A percentile compares a stretch with the other conserved stretches of the same genome.
phyloP scores from a whole-genome alignment of 2,797 vertebrate species.

The Onychomys arenicola region DNA sequence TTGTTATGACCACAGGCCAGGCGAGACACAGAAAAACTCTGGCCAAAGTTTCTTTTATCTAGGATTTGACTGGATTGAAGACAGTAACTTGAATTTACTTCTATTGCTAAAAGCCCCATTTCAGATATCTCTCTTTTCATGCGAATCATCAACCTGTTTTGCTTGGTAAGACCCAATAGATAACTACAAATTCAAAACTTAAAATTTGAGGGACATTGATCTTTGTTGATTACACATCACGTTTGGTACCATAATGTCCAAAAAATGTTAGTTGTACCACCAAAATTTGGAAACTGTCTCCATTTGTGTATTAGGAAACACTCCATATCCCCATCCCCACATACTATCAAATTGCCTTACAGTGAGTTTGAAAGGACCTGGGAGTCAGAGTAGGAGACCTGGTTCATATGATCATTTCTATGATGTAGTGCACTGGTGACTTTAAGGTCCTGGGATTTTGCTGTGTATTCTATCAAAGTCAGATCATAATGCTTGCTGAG shows the following conservation, averaged over 20 bases:
- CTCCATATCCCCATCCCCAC: not conserved
- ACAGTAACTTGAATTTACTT: constrained; percentile 37
- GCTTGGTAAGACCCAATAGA: not conserved
- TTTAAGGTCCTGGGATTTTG: not conserved
- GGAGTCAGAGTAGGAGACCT: not conserved
- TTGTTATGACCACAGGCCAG: no score
- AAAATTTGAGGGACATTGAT: not conserved
- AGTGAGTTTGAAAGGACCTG: not conserved
- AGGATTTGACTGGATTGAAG: constrained; percentile 32
- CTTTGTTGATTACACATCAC: not conserved
- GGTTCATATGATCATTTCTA: constrained; percentile 13
- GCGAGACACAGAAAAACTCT: no score
- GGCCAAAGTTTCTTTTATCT: not conserved
- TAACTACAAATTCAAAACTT: not conserved
- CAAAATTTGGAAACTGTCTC: not conserved
- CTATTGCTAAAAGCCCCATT: not conserved
- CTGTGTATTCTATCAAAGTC: constrained; percentile 23
- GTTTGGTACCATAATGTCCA: not conserved
- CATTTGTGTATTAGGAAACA: not conserved
- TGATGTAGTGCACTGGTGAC: not conserved
- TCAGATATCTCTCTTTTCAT: not conserved
- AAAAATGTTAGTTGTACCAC: not conserved
- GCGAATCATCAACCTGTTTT: not conserved
- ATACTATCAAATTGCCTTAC: not conserved
- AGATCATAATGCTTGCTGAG: constrained; percentile 47